Conservation (phyloP, 2,113 vertebrate species). For the Rhinoptilus africanus region DNA sequence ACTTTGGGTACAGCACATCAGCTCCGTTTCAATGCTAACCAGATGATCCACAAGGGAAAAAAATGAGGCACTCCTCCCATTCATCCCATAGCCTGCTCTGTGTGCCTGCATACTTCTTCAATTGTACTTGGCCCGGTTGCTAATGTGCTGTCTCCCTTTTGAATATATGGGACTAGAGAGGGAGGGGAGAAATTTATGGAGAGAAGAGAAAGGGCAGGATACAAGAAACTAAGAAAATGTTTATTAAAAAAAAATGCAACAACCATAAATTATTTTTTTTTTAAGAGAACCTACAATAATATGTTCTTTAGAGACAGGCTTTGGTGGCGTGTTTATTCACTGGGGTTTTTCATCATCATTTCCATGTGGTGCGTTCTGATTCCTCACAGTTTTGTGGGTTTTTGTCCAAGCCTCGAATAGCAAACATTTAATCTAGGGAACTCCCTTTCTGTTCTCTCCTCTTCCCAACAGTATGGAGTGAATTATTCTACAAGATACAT, state of each 20-base stretch:
- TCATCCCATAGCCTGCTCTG: not conserved
- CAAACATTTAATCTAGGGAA: not conserved
- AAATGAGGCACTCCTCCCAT: not conserved
- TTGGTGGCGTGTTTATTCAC: not conserved
- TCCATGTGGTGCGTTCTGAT: slow-evolving; percentile 22
- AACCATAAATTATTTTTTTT: not conserved
- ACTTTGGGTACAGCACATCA: not conserved
- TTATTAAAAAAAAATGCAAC: not conserved
- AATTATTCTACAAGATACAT: not conserved
- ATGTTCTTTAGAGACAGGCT: not conserved
- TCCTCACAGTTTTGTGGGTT: not conserved
- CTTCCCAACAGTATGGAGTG: not conserved
- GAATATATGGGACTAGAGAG: not conserved
- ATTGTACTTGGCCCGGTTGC: not conserved
- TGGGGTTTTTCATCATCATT: slow-evolving; percentile 39
- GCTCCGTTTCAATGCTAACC: not conserved
- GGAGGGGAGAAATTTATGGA: not conserved
- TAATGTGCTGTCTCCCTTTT: not conserved
- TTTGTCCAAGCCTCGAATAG: not conserved
- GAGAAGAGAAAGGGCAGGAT: not conserved
- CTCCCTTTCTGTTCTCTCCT: not conserved
- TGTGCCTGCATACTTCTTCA: not conserved
- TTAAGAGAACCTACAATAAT: not conserved
- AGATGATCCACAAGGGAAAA: not conserved
- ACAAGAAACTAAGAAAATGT: not conserved